phyloP scores from a whole-genome alignment of 1,140 invertebrate genomes.

The Neelides sp. region DNA sequence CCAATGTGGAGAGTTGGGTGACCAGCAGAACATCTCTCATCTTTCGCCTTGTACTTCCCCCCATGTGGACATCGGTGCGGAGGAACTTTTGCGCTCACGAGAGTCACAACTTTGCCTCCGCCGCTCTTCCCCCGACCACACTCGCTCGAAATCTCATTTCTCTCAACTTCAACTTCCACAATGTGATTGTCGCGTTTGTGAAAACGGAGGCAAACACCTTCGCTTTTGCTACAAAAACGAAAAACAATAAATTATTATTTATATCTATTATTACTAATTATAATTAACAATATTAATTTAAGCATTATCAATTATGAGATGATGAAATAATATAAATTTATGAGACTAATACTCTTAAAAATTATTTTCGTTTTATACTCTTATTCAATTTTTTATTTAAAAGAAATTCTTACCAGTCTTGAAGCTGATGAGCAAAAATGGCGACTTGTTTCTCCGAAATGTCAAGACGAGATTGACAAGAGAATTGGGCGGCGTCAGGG shows the following conservation, averaged over 20 bases:
- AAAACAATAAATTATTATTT: constrained; percentile 8
- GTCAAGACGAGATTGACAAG: constrained; percentile 18
- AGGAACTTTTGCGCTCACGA: constrained; percentile 20
- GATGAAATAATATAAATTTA: neutral
- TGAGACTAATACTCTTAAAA: constrained; percentile 1
- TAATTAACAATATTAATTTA: neutral
- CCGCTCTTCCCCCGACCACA: neutral
- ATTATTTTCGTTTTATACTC: constrained; percentile 1
- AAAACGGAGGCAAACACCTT: constrained; percentile 44
- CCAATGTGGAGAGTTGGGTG: constrained; percentile 23
- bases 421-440: constrained; percentile 53
- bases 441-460: constrained; percentile 18
- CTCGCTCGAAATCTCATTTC: constrained; percentile 6
- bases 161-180: constrained; percentile 37
- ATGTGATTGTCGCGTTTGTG: constrained; percentile 43
- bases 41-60: constrained; percentile 25
- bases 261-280: neutral
- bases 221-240: constrained; percentile 39
- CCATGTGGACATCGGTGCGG: constrained; percentile 24
- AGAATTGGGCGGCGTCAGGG: constrained; percentile 18
- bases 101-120: constrained; percentile 14
- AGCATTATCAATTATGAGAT: no score
- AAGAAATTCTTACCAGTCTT: constrained; percentile 50
- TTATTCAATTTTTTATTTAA: neutral
- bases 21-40: constrained; percentile 6